Percentiles rank a stretch among this genome's conserved stretches.
Conservation (phyloP, 2,888 invertebrate species). For the Emmelina monodactyla region DNA sequence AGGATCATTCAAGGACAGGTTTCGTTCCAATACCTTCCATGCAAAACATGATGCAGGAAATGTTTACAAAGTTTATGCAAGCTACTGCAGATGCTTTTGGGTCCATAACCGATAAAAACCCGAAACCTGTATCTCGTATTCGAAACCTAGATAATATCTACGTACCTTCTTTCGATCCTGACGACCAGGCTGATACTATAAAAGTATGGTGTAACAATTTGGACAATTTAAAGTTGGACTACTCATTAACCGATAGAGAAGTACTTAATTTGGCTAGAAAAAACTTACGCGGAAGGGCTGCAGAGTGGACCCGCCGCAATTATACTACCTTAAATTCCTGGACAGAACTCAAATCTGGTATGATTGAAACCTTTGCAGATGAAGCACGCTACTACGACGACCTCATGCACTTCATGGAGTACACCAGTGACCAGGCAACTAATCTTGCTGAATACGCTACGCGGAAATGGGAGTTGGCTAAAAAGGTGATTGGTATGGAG, state of each 20-base stretch:
- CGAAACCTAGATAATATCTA: constrained; percentile 12
- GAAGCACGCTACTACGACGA: constrained; percentile 14
- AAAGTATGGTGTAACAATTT: constrained; percentile 11
- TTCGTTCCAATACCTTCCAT: constrained; percentile 11
- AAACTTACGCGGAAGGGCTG: constrained; percentile 5
- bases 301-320: constrained; percentile 11
- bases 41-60: constrained; percentile 10
- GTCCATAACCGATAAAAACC: not conserved
- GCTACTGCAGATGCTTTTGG: not conserved
- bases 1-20: no score
- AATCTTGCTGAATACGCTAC: constrained; percentile 3
- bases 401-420: constrained; percentile 10
- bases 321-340: constrained; percentile 11
- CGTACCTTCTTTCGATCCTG: constrained; percentile 9
- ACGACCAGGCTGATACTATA: constrained; percentile 10
- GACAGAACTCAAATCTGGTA: constrained; percentile 9
- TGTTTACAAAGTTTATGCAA: constrained; percentile 7
- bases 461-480: constrained; percentile 11
- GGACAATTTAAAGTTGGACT: constrained; percentile 8
- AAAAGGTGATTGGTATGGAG: constrained; percentile 11
- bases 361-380: constrained; percentile 14
- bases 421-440: constrained; percentile 12
- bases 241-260: constrained; percentile 6
- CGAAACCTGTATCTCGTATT: constrained; percentile 1
- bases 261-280: constrained; percentile 9